Percentiles rank a stretch among this genome's conserved stretches.
These are phyloP conservation scores for Adelphocoris suturalis DNA, from an alignment of 2,888 invertebrate species.

Conservation along the genomic window DNA sequence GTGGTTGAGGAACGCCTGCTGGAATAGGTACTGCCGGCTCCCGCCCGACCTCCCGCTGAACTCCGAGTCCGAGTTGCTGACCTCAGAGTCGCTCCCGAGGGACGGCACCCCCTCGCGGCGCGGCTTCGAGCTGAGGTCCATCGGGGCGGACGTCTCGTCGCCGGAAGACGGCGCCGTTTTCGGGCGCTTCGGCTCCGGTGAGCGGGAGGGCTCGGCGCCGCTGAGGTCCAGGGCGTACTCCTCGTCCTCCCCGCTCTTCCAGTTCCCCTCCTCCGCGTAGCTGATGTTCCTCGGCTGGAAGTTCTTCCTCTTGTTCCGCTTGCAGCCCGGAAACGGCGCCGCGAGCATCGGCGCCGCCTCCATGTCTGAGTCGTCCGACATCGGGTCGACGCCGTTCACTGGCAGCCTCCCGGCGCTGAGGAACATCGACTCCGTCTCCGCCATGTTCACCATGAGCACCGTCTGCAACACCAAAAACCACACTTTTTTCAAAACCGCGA, in stretches of 20 bases:
- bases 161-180: conserved; percentile 68
- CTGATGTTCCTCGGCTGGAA: conserved; percentile 88
- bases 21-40: conserved; percentile 74
- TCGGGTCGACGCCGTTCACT: conserved; percentile 79
- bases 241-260: conserved; percentile 73
- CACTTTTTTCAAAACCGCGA: conserved; percentile 27
- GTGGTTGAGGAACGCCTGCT: conserved; percentile 75
- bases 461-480: conserved; percentile 68
- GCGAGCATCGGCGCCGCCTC: conserved; percentile 78
- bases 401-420: conserved; percentile 82
- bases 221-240: conserved; percentile 73
- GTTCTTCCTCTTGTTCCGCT: conserved; percentile 87
- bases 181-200: conserved; percentile 75
- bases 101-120: conserved; percentile 30
- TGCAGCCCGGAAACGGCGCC: conserved; percentile 74
- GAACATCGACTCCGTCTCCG: conserved; percentile 80
- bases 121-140: conserved; percentile 73
- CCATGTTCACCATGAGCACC: conserved; percentile 77
- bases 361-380: conserved; percentile 82
- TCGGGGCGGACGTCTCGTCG: conserved; percentile 74
- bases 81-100: conserved; percentile 73
- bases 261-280: conserved; percentile 77
- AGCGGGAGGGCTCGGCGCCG: conserved; percentile 78
- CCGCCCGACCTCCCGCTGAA: conserved; percentile 60
- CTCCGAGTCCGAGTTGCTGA: conserved; percentile 64